Conservation (phyloP, 2,797 vertebrate species). For the Zenarchopterus dispar region DNA sequence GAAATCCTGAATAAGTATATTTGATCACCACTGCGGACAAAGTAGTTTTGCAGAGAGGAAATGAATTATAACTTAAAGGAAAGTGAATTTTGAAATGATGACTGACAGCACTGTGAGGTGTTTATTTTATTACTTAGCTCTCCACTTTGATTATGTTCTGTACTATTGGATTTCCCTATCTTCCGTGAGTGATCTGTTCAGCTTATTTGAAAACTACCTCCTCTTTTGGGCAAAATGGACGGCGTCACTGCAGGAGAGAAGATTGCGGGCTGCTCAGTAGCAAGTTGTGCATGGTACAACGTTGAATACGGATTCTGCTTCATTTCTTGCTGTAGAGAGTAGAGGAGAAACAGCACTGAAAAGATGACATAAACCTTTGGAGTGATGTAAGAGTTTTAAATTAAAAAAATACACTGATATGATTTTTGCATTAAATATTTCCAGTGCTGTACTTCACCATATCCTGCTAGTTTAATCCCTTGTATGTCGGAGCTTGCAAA, state of each 20-base stretch:
- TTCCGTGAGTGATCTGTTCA: constrained; percentile 44
- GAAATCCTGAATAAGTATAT: constrained; percentile 19
- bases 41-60: constrained; percentile 33
- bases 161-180: constrained; percentile 38
- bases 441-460: constrained; percentile 46
- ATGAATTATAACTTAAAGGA: constrained; percentile 43
- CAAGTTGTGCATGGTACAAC: constrained; percentile 22
- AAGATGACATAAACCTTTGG: constrained; percentile 18
- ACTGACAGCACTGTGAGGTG: constrained; percentile 50
- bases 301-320: constrained; percentile 16
- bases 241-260: constrained; percentile 42
- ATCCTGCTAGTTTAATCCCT: constrained; percentile 66
- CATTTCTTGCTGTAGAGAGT: constrained; percentile 9
- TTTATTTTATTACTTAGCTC: constrained; percentile 50
- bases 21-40: constrained; percentile 37
- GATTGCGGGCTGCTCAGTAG: constrained; percentile 39
- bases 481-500: constrained; percentile 63
- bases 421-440: constrained; percentile 51
- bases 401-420: constrained; percentile 35
- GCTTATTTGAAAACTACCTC: constrained; percentile 44
- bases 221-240: constrained; percentile 39
- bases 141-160: constrained; percentile 52
- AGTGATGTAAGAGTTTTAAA: constrained; percentile 40
- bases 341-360: constrained; percentile 3
- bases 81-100: constrained; percentile 47